Percentiles rank a stretch among this genome's conserved stretches.
Conservation (phyloP, 2,797 vertebrate genomes). For the Phalloptychus januarius region DNA sequence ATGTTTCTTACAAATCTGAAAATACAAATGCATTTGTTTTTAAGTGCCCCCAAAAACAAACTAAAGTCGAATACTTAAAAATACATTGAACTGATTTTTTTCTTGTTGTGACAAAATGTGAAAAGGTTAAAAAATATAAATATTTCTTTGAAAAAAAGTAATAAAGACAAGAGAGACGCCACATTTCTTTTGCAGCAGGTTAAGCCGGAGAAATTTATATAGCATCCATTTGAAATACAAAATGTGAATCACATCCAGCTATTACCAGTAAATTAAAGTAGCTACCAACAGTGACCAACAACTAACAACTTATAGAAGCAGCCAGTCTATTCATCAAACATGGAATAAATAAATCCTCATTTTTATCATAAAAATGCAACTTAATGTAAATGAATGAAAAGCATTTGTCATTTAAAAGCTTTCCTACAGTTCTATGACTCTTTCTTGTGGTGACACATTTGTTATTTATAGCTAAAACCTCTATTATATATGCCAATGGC, state of each 20-base stretch:
- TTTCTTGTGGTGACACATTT: not conserved
- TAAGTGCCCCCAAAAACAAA: not conserved
- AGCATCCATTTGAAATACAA: not conserved
- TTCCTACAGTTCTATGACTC: not conserved
- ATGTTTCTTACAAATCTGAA: not conserved
- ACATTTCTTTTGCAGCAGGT: not conserved
- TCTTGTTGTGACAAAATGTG: not conserved
- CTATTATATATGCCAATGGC: not conserved
- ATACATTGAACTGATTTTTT: not conserved
- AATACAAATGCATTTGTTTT: not conserved
- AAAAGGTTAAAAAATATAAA: not conserved
- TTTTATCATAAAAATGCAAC: not conserved
- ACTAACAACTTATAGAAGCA: not conserved
- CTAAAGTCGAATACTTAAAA: not conserved
- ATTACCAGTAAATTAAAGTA: not conserved
- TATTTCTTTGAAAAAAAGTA: not conserved
- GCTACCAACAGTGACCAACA: not conserved
- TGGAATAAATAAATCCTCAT: not conserved
- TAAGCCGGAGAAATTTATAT: not conserved
- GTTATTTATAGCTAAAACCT: not conserved
- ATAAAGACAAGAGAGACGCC: not conserved
- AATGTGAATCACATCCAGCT: not conserved
- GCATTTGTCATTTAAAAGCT: not conserved
- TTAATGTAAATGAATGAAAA: not conserved
- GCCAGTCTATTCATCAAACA: not conserved